Base-by-base conservation (phyloP, 2,113 vertebrate genomes). In the Pimephales promelas region DNA sequence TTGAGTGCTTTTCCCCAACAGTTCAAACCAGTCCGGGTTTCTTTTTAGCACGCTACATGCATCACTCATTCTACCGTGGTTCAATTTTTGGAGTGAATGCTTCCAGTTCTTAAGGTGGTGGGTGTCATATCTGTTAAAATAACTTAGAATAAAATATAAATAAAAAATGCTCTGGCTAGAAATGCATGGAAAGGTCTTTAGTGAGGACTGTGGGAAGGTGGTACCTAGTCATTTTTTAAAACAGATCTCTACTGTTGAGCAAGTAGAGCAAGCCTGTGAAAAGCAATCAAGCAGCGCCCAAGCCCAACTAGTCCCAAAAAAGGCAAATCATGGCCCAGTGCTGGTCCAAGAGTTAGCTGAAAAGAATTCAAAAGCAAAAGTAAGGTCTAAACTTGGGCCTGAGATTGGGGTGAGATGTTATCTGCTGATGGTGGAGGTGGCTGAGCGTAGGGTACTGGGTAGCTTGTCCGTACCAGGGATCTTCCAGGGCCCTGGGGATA, bases 401-500 rank as follows among this genome's bases (percentile, higher is more conserved):
- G 28, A 31, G n/a, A 68, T 24, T 49, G 56, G 74, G 59, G 76
- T 52, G 82, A 24, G 66, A 70, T 84, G 92, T 94, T 97, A 98
- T 95, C 97, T 96, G 95, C 96, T 95, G 90, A 96, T 95, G 79
- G 96, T 96, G 91, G 97, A 96, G 78, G 97, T 93, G 87, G 96
- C 95, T 34, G 96, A 94, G 85, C 96, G 95, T 89, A 98, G 94
- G 43, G 94, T 91, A 79, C 95, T 94, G 22, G 97, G 95, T 90
- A 99, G 95, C 94, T 96, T 97, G 92, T 99, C 96, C 0, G 96
- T 96, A 83, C 97, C 97, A 0, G 98, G 98, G 90, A 99, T 97
- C 93, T 96, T 99, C 98, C 98, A 99, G 0, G 97, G 98, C 85
- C 98, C 98, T 0, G 98, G 98, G 72, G 97, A 97, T 86, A 99